Evolutionary conservation across 2,113 vertebrate species (phyloP), one percentile per base, ranked within the genome.

Genomic region (Emberiza fucata): DNA sequence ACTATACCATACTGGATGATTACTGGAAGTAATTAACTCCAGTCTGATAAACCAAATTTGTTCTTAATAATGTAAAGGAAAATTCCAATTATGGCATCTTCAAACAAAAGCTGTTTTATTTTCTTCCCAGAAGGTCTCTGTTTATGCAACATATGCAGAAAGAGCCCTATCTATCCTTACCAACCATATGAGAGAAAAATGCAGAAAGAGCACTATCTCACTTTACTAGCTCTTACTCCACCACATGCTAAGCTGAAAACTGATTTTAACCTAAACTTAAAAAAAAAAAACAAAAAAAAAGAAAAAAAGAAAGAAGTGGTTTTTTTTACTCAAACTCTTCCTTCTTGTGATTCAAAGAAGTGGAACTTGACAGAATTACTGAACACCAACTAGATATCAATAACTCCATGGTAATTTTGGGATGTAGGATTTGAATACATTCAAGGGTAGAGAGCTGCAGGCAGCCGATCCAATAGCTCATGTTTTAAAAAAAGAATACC

Each of bases 241-340:
- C 28, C 28, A 20, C 9, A 44, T 0, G 5, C 22, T 59, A 56
- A 39, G 21, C 54, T 13, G 7, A 68, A 83, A 63, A 47, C 39
- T 76, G 3, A 88, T 61, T 50, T 39, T 44, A 71, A 33, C 19
- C 25, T 59, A 23, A 17, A 48, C 29, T 60, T 24, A 7, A 51
- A 47, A 13, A 20, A n/a, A 44, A 12, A 42, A 50, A 40, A 8
- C n/a, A n/a, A n/a, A n/a, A 18, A 22, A 31, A 15, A 7, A 16
- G 21, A 27, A 15, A 44, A 40, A 24, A 45, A 42, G 6, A 20
- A n/a, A 37, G 10, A 44, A 44, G 4, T 0, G 8, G 8, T 0
- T 2, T 27, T 19, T 33, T 56, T 57, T 35, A 40, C 35, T 82
- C 25, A 61, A 82, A 54, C 29, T 60, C 70, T 61, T 78, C 16